Evolutionary conservation across 2,888 invertebrate species (phyloP).

Genomic region (Aporophyla nigra): DNA sequence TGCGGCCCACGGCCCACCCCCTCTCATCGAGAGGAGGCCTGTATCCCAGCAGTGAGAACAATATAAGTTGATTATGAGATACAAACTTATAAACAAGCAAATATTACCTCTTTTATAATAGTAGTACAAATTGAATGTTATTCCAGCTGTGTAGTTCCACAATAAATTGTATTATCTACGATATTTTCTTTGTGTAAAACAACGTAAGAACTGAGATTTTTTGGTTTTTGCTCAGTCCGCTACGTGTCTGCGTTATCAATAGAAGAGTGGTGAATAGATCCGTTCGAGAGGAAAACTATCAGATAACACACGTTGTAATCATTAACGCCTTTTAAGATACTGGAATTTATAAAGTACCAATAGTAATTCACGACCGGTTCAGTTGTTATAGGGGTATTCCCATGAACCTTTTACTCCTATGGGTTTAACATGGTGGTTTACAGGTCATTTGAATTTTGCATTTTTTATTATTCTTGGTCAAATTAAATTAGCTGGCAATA

Average conservation of each 20-base stretch:
- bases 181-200: neutral
- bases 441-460: neutral
- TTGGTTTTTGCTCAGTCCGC: neutral
- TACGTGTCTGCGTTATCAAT: slow-evolving; percentile 17
- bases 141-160: neutral
- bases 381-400: neutral
- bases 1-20: too few relatives aligned
- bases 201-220: neutral
- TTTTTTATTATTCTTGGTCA: too few relatives aligned
- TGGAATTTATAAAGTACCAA: neutral
- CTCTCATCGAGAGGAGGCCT: too few relatives aligned
- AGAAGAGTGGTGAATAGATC: neutral
- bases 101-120: too few relatives aligned
- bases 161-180: neutral
- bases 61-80: too few relatives aligned
- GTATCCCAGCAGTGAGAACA: too few relatives aligned
- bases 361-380: neutral
- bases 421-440: neutral
- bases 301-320: neutral
- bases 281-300: neutral
- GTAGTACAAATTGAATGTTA: neutral
- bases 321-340: neutral
- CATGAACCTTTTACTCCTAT: too few relatives aligned
- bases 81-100: too few relatives aligned
- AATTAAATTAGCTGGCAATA: too few relatives aligned